Evolutionary conservation across 2,888 invertebrate genomes (phyloP).

Genomic region (Xestia c-nigrum): DNA sequence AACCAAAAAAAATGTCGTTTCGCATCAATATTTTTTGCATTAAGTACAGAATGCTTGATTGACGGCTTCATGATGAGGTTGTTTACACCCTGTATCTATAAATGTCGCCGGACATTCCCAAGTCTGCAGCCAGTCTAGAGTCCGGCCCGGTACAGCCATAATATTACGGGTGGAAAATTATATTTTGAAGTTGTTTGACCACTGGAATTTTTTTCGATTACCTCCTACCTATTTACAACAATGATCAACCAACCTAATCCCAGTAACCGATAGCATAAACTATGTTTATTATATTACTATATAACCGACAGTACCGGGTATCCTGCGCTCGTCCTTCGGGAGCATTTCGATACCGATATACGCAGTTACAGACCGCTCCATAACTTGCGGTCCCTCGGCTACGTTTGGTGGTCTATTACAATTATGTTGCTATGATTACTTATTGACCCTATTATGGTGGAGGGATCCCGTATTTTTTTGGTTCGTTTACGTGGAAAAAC

Average conservation of each 20-base stretch:
- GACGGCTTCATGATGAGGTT: too few species aligned
- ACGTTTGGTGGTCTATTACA: conserved; percentile 74
- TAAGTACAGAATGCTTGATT: too few species aligned
- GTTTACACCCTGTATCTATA: not conserved
- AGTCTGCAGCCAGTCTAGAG: not conserved
- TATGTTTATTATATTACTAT: conserved; percentile 65
- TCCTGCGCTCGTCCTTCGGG: conserved; percentile 73
- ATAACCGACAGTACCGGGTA: conserved; percentile 65
- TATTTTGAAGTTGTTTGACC: not conserved
- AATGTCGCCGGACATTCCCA: not conserved
- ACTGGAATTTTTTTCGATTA: not conserved
- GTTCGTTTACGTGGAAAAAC: not conserved
- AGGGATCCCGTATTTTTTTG: not conserved
- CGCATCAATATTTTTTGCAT: too few species aligned
- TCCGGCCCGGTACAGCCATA: not conserved
- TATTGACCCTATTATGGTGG: conserved; percentile 49
- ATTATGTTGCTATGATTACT: conserved; percentile 69
- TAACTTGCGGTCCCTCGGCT: conserved; percentile 74
- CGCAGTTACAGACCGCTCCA: conserved; percentile 71
- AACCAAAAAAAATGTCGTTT: too few species aligned
- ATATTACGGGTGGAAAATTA: not conserved
- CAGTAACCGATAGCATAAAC: conserved; percentile 36
- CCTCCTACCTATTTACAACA: not conserved
- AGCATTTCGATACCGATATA: conserved; percentile 75
- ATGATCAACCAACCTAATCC: conserved; percentile 19